Evolutionary conservation across 2,888 invertebrate species (phyloP).

Genomic region (Drosophila seclusa): DNA sequence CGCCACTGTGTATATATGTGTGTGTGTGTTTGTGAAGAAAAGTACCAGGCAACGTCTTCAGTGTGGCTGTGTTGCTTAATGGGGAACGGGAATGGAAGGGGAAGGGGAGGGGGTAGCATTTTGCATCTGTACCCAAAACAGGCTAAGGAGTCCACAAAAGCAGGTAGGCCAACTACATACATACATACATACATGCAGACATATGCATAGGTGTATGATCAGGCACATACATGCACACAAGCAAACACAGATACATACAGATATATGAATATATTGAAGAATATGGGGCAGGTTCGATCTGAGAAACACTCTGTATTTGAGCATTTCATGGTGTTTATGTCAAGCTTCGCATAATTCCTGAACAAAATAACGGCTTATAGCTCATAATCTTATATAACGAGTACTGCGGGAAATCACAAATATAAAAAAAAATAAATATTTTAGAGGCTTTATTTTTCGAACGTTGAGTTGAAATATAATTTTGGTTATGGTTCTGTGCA

Average conservation of each 20-base stretch:
- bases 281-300: conserved; percentile 47
- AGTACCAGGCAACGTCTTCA: conserved; percentile 50
- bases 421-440: neutral
- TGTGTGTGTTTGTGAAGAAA: conserved; percentile 35
- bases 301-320: conserved; percentile 23
- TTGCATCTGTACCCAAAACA: conserved; percentile 60
- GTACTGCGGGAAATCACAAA: neutral
- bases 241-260: conserved; percentile 1
- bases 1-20: conserved; percentile 7
- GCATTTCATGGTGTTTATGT: neutral
- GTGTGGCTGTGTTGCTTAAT: conserved; percentile 31
- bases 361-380: neutral
- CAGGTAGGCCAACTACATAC: conserved; percentile 45
- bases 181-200: neutral
- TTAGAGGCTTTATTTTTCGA: neutral
- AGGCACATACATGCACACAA: neutral
- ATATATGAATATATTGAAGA: conserved; percentile 22
- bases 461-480: neutral
- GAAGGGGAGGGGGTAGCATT: conserved; percentile 32
- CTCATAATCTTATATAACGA: neutral
- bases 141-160: conserved; percentile 49
- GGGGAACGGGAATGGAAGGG: neutral
- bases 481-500: neutral
- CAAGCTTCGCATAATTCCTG: neutral
- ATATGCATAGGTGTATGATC: neutral